Percentiles rank a stretch among this genome's conserved stretches.
Evolutionary conservation across 2,888 invertebrate species (phyloP).

Genomic region (Argyra leucocephala): DNA sequence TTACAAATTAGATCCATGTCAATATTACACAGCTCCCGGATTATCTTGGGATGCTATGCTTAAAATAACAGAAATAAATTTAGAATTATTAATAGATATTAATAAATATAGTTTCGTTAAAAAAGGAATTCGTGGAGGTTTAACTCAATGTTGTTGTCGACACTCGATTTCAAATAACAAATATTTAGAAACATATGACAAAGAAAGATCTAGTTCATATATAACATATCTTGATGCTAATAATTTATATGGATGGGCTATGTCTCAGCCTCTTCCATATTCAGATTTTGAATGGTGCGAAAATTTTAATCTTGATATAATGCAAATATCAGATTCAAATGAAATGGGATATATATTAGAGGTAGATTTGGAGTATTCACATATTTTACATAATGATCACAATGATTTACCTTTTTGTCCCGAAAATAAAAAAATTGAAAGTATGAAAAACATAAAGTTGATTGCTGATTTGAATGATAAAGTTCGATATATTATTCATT

Average conservation of each 20-base stretch:
- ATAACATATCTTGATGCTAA: conserved; percentile 24
- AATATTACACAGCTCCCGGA: conserved; percentile 29
- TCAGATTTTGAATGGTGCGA: conserved; percentile 24
- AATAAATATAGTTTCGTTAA: conserved; percentile 25
- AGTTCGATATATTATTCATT: conserved; percentile 32
- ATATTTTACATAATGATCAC: conserved; percentile 28
- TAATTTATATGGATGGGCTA: conserved; percentile 21
- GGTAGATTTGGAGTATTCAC: conserved; percentile 25
- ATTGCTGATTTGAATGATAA: conserved; percentile 27
- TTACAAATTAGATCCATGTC: conserved; percentile 25
- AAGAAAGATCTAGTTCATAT: not conserved
- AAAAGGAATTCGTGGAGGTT: conserved; percentile 14
- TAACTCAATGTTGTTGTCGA: too few species aligned
- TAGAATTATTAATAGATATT: conserved; percentile 32
- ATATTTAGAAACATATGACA: conserved; percentile 11
- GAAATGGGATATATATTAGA: conserved; percentile 28
- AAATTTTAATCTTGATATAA: conserved; percentile 17
- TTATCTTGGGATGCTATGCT: conserved; percentile 30
- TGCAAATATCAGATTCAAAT: conserved; percentile 19
- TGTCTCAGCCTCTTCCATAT: conserved; percentile 24
- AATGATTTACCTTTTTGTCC: conserved; percentile 29
- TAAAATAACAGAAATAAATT: conserved; percentile 26
- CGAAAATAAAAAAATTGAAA: conserved; percentile 24
- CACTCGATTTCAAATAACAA: not conserved
- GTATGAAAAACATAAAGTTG: conserved; percentile 24